phyloP scores from a whole-genome alignment of 2,113 vertebrate species.

The Nasalis larvatus region DNA sequence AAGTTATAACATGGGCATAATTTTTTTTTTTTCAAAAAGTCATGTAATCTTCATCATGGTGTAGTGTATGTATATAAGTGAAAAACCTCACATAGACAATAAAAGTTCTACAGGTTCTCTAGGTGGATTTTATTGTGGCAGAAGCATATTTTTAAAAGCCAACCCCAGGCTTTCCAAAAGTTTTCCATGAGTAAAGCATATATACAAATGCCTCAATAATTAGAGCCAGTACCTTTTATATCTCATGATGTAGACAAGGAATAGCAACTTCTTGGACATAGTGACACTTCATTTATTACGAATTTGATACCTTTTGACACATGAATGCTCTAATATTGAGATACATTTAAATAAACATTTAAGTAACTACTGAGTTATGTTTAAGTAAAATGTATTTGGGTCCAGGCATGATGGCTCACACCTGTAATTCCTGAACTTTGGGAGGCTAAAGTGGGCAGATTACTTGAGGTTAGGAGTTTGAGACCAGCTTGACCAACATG shows the following conservation, averaged over 20 bases:
- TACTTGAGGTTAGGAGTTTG: no score
- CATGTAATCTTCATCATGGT: not conserved
- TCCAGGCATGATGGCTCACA: no score
- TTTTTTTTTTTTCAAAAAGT: not conserved
- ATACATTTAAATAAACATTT: not conserved
- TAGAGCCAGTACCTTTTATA: not conserved
- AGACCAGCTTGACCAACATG: no score
- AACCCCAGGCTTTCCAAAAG: not conserved
- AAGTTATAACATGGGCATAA: not conserved
- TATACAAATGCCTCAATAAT: not conserved
- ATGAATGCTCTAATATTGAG: not conserved
- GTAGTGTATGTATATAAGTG: not conserved
- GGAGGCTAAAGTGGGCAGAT: no score
- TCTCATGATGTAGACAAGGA: not conserved
- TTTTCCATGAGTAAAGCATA: not conserved
- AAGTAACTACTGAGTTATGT: no score
- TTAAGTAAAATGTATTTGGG: no score
- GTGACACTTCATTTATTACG: not conserved
- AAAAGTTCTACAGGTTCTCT: not conserved
- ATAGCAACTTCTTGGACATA: not conserved
- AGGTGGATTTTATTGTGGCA: not conserved
- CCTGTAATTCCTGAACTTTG: no score
- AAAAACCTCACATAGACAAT: not conserved
- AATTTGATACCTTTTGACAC: not conserved
- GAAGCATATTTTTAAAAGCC: not conserved